A percentile compares a stretch with the other conserved stretches of the same genome.
Conservation (phyloP, 2,888 invertebrate genomes). For the Dasysyrphus albostriatus region DNA sequence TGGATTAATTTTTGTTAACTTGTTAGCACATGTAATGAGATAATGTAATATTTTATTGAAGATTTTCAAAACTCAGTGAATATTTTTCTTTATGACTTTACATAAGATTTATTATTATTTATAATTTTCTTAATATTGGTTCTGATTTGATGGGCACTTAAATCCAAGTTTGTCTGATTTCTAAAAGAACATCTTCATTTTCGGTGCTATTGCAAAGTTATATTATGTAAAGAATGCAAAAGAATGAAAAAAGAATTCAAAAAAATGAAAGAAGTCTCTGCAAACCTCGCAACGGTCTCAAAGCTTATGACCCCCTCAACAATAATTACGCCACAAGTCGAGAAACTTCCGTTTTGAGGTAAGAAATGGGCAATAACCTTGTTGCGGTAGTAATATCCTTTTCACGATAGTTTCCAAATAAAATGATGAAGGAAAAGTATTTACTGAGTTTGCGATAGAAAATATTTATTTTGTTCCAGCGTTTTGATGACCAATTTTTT, state of each 20-base stretch:
- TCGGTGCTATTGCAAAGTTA: no score
- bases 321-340: no score
- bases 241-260: no score
- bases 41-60: background rate
- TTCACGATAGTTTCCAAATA: no score
- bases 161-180: background rate
- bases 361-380: no score
- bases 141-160: background rate
- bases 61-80: background rate
- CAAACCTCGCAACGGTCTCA: no score
- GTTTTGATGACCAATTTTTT: background rate
- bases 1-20: conserved; percentile 6
- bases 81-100: background rate
- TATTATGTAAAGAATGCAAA: no score
- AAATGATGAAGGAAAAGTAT: background rate
- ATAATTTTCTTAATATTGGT: background rate
- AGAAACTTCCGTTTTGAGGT: no score
- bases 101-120: background rate
- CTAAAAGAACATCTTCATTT: no score
- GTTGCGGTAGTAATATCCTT: no score
- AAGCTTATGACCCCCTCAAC: no score
- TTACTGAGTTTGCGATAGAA: background rate
- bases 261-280: no score
- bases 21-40: background rate
- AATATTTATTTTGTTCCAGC: background rate